These are phyloP conservation scores for Sinella curviseta DNA, from an alignment of 1,140 invertebrate genomes.

Conservation along the genomic window DNA sequence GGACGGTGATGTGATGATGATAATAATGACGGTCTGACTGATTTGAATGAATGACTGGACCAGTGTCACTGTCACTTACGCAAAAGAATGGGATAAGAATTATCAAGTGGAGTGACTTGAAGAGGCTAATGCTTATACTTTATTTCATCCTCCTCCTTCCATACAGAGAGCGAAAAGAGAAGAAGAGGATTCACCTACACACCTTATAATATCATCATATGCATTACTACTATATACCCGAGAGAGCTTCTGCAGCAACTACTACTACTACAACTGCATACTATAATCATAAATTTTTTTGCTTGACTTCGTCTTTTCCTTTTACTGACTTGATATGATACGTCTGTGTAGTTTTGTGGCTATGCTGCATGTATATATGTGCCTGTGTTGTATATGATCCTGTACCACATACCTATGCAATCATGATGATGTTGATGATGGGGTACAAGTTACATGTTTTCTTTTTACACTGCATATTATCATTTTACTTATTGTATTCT, in stretches of 20 bases:
- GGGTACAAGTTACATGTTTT: not conserved
- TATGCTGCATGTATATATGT: not conserved
- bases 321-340: no score
- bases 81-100: not conserved
- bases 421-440: no score
- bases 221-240: no score
- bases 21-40: not conserved
- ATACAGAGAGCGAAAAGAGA: no score
- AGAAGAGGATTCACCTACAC: constrained; percentile 19
- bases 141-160: no score
- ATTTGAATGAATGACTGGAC: constrained; percentile 27
- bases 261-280: not conserved
- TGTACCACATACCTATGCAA: no score
- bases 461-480: no score
- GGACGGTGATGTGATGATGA: not conserved
- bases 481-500: no score
- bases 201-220: not conserved
- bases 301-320: no score
- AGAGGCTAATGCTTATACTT: constrained; percentile 12
- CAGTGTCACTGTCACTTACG: constrained; percentile 25
- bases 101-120: constrained; percentile 9
- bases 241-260: no score
- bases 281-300: not conserved
- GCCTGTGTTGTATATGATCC: no score
- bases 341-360: no score